These are phyloP conservation scores for Brachionichthys hirsutus DNA, from an alignment of 2,113 vertebrate genomes.

Conservation along the genomic window DNA sequence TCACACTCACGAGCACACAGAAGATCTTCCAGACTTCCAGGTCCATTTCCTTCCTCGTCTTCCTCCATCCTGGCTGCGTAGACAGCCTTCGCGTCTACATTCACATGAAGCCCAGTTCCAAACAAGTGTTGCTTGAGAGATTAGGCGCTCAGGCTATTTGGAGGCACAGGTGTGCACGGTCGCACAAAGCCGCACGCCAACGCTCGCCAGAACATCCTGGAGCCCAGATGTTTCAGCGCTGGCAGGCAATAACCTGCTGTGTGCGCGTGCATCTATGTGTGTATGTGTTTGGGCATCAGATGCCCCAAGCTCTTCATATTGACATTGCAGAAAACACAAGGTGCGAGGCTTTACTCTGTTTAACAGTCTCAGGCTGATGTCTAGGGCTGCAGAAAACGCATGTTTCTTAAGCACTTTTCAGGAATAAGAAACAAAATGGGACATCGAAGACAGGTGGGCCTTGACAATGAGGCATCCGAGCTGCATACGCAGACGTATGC, in stretches of 20 bases:
- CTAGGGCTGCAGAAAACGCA: constrained; percentile 11
- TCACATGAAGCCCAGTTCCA: constrained; percentile 32
- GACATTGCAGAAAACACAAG: constrained; percentile 13
- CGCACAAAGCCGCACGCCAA: constrained; percentile 46
- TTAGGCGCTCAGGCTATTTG: constrained; percentile 58
- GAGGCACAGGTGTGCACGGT: constrained; percentile 56
- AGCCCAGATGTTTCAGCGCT: constrained; percentile 47
- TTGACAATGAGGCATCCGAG: constrained; percentile 14
- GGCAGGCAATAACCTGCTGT: constrained; percentile 3
- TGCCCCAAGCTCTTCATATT: not conserved
- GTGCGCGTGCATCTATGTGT: not conserved
- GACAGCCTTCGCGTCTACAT: constrained; percentile 20
- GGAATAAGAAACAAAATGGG: constrained; percentile 38
- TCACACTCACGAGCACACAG: not conserved
- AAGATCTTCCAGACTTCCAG: not conserved
- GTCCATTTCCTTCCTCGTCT: constrained; percentile 19
- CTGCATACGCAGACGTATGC: not conserved
- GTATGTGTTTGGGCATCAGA: too few relatives aligned
- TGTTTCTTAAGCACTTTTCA: not conserved
- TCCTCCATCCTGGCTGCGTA: not conserved
- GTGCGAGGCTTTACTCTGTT: not conserved
- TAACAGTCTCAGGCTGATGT: constrained; percentile 14
- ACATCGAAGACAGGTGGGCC: not conserved
- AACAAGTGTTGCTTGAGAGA: constrained; percentile 58
- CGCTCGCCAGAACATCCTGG: constrained; percentile 25